phyloP scores from a whole-genome alignment of 2,113 vertebrate genomes.

The Zingel zingel region DNA sequence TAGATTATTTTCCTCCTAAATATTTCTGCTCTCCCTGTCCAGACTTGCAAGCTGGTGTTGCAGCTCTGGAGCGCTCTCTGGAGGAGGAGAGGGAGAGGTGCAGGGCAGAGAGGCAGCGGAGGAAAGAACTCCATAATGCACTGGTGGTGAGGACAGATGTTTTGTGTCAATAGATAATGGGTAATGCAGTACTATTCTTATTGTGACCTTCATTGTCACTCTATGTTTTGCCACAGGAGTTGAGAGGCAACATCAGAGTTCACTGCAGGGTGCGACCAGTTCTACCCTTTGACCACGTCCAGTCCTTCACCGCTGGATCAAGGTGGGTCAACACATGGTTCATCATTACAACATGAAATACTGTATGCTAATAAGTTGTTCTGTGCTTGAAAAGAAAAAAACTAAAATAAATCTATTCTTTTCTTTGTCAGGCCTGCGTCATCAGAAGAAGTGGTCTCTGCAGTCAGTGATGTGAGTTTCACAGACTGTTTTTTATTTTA shows the following conservation, averaged over 20 bases:
- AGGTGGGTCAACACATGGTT: slow-evolving; percentile 57
- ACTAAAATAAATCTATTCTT: neutral
- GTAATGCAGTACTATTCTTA: neutral
- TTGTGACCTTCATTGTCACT: neutral
- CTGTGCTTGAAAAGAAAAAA: neutral
- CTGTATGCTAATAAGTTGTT: neutral
- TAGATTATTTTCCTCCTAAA: neutral
- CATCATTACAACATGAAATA: neutral
- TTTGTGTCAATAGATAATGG: neutral
- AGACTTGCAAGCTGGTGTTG: slow-evolving; percentile 70
- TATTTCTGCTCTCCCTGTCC: neutral
- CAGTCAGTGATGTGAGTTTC: slow-evolving; percentile 79
- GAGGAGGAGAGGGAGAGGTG: slow-evolving; percentile 78
- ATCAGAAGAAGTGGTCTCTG: slow-evolving; percentile 78
- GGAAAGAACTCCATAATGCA: slow-evolving; percentile 79
- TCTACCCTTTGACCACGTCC: slow-evolving; percentile 74
- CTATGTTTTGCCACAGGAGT: slow-evolving; percentile 68
- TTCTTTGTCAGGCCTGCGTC: slow-evolving; percentile 59
- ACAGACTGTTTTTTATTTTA: neutral
- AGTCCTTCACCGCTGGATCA: slow-evolving; percentile 41
- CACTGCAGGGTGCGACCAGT: slow-evolving; percentile 83
- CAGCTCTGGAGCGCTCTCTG: slow-evolving; percentile 75
- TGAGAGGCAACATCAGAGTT: slow-evolving; percentile 84
- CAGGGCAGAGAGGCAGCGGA: slow-evolving; percentile 74
- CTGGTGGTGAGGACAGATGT: slow-evolving; percentile 73